phyloP scores from a whole-genome alignment of 1,140 invertebrate species.

The Parapsyche elsis region DNA sequence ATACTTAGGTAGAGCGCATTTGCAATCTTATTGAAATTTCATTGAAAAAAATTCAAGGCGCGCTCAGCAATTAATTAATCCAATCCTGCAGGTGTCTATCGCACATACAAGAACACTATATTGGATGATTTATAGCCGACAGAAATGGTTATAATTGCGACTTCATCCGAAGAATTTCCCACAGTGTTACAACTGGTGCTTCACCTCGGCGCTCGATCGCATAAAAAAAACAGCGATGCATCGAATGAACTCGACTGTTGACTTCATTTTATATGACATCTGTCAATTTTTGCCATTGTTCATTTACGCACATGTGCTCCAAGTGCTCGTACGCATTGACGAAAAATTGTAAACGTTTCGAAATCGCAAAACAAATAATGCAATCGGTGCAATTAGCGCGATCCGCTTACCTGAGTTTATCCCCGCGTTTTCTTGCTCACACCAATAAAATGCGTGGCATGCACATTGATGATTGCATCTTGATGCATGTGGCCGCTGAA shows the following conservation, averaged over 20 bases:
- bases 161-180: constrained; percentile 34
- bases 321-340: too few species aligned
- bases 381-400: neutral
- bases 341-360: too few species aligned
- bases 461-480: constrained; percentile 4
- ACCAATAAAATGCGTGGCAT: neutral
- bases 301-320: too few species aligned
- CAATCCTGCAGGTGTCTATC: constrained; percentile 17
- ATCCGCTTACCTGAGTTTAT: too few species aligned
- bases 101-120: constrained; percentile 24
- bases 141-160: constrained; percentile 42
- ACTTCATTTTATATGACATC: too few species aligned
- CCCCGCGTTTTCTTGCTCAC: neutral
- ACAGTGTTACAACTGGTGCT: neutral
- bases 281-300: too few species aligned
- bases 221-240: too few species aligned
- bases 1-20: too few species aligned
- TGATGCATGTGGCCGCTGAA: constrained; percentile 6
- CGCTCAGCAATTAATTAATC: constrained; percentile 28
- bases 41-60: neutral
- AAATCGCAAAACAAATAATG: neutral
- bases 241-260: too few species aligned
- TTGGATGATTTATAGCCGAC: constrained; percentile 43
- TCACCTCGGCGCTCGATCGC: too few species aligned
- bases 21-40: neutral